Evolutionary conservation across 2,888 invertebrate species (phyloP).

Genomic region (Heliconius charithonia): DNA sequence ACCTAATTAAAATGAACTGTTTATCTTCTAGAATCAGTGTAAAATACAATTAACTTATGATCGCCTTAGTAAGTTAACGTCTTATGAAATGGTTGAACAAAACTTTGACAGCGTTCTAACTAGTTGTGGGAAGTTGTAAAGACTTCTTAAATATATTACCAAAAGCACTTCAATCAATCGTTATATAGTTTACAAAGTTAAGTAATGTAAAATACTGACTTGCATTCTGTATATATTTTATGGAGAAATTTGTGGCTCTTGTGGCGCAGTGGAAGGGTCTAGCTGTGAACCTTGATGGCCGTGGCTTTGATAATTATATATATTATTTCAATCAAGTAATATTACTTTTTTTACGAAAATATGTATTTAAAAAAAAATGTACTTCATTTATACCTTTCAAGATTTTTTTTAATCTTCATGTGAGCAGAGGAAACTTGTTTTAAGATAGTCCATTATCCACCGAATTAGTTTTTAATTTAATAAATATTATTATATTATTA

Average conservation of each 20-base stretch:
- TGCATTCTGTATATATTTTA: background rate
- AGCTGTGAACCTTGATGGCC: background rate
- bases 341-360: too few relatives aligned
- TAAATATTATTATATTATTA: too few relatives aligned
- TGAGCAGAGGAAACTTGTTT: too few relatives aligned
- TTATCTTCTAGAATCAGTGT: slow-evolving; percentile 26
- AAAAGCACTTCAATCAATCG: slow-evolving; percentile 29
- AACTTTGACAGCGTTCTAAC: slow-evolving; percentile 52
- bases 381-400: too few relatives aligned
- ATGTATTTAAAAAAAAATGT: too few relatives aligned
- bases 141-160: slow-evolving; percentile 54
- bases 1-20: background rate
- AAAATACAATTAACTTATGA: slow-evolving; percentile 49
- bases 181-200: background rate
- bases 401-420: too few relatives aligned
- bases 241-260: background rate
- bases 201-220: background rate
- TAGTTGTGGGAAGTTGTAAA: slow-evolving; percentile 53
- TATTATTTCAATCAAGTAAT: background rate
- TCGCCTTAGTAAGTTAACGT: slow-evolving; percentile 53
- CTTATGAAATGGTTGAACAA: slow-evolving; percentile 63
- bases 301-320: background rate
- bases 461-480: too few relatives aligned
- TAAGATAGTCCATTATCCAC: too few relatives aligned
- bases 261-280: background rate